phyloP scores from a whole-genome alignment of 1,140 invertebrate genomes.

The Thrips palmi region DNA sequence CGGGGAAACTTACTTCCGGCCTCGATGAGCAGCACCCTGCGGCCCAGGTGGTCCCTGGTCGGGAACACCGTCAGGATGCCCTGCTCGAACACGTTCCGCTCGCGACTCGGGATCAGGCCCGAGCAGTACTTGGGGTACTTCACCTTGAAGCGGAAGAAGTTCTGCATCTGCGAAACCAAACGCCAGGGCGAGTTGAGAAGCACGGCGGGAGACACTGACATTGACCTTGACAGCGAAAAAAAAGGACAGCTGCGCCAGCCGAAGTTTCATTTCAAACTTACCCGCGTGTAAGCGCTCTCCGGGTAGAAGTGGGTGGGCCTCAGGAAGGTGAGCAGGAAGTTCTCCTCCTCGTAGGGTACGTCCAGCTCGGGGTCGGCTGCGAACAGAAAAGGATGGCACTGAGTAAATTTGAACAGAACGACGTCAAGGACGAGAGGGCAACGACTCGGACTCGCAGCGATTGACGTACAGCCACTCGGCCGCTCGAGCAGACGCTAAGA shows the following conservation, averaged over 20 bases:
- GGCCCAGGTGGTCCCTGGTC: slow-evolving; percentile 49
- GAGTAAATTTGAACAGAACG: too few species aligned
- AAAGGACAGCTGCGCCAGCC: neutral
- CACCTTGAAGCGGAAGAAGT: slow-evolving; percentile 59
- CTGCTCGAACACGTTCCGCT: slow-evolving; percentile 56
- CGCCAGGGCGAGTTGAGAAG: neutral
- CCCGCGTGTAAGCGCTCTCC: slow-evolving; percentile 49
- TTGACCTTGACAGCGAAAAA: neutral
- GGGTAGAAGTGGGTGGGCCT: slow-evolving; percentile 66
- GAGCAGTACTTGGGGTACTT: slow-evolving; percentile 56
- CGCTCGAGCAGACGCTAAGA: too few species aligned
- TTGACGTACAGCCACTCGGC: too few species aligned
- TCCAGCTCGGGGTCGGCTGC: slow-evolving; percentile 47
- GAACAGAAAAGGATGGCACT: slow-evolving; percentile 19
- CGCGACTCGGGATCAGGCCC: slow-evolving; percentile 41
- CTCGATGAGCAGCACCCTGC: slow-evolving; percentile 54
- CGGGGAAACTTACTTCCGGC: slow-evolving; percentile 46
- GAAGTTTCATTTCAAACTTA: slow-evolving; percentile 24
- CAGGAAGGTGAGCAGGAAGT: slow-evolving; percentile 54
- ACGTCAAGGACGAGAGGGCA: too few species aligned
- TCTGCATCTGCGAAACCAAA: slow-evolving; percentile 40
- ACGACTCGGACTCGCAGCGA: too few species aligned
- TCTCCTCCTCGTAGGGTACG: slow-evolving; percentile 47
- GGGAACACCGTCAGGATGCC: slow-evolving; percentile 59
- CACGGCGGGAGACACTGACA: neutral